Base-by-base conservation (phyloP, 2,113 vertebrate species). In the Mesoclemmys tuberculata region DNA sequence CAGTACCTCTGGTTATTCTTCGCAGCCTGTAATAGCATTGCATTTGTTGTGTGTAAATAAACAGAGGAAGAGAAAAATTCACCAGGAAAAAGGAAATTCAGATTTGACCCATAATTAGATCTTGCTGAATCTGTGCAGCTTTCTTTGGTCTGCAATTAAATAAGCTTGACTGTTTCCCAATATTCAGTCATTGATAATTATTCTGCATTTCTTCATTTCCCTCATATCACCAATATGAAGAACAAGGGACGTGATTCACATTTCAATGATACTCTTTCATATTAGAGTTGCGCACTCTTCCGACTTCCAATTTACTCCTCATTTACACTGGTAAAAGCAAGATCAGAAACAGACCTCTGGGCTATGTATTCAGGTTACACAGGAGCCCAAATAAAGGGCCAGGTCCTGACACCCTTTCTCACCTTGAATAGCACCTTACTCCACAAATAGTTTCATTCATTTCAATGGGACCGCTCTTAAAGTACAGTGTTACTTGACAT, bases 331-430 rank as follows among this genome's bases (percentile, higher is more conserved):
- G n/a, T 10, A 48, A 22, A 10, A 61, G 41, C 19, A 35, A 1
- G 6, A 54, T 8, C 44, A 90, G 31, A 16, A 13, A 22, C 58
- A 3, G 1, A 2, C 80, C 41, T 26, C 3, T 52, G 77, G 68
- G 83, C 29, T 49, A 10, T 31, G 6, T 0, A 0, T 0, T 7
- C 41, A 38, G 46, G 41, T 29, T 46, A 77, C 74, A 77, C 19
- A 10, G 26, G 44, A 56, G 16, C n/a, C 1, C 26, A 38, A 56
- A 88, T 49, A 56, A 14, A 64, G 68, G 38, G 51, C 55, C n/a
- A 41, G n/a, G 1, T 1, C 11, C 46, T 1, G 18, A 6, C 1
- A 7, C 56, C 74, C 86, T n/a, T 55, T 61, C 46, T 80, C 22
- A 7, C 18, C 68, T 48, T 31, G 55, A 71, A 2, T 56, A 9